Evolutionary conservation across 2,888 invertebrate genomes (phyloP).

Genomic region (Coecobrya sp.): DNA sequence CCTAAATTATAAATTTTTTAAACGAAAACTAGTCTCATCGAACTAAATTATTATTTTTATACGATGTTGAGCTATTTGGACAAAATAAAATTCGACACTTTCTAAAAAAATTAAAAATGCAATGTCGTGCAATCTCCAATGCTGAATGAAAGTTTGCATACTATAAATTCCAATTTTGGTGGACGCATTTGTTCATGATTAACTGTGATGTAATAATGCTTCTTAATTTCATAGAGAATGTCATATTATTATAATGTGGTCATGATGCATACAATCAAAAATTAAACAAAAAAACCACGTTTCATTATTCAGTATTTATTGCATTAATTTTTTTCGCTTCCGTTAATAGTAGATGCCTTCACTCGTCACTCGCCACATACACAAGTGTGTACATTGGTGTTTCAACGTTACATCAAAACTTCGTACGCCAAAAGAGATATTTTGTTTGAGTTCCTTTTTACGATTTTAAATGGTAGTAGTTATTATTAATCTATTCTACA

Average conservation of each 20-base stretch:
- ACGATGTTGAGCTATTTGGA: conserved; percentile 51
- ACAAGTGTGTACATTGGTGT: neutral
- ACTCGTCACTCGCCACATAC: neutral
- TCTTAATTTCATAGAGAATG: no score
- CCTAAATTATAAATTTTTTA: neutral
- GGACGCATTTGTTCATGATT: neutral
- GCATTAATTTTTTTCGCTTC: conserved; percentile 34
- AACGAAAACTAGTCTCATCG: conserved; percentile 43
- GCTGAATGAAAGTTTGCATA: no score
- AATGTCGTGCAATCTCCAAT: no score
- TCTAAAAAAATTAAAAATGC: conserved; percentile 28
- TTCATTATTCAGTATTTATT: conserved; percentile 6
- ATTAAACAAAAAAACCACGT: neutral
- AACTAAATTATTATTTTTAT: conserved; percentile 64
- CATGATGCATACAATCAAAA: neutral
- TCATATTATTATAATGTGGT: no score
- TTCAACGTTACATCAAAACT: neutral
- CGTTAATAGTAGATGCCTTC: neutral
- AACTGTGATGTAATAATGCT: no score
- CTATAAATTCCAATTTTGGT: no score
- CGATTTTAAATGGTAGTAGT: neutral
- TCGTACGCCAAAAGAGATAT: no score
- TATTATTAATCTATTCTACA: neutral
- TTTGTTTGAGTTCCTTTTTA: no score
- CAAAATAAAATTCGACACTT: conserved; percentile 56